Evolutionary conservation across 2,113 vertebrate species (phyloP).

Genomic region (Ptilorrhoa leucosticta): DNA sequence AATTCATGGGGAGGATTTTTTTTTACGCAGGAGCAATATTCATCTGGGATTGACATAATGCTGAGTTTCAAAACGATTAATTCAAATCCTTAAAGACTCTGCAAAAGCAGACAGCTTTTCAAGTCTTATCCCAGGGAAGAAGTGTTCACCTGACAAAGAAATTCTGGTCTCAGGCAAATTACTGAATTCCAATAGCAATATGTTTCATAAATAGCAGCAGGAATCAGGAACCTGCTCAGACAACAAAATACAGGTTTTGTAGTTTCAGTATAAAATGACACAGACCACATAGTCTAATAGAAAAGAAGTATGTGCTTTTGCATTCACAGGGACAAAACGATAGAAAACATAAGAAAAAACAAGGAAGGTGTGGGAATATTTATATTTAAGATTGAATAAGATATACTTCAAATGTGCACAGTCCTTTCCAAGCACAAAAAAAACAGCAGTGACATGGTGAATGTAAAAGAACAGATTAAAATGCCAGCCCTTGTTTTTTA

Average conservation of each 20-base stretch:
- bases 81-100: slow-evolving; percentile 33
- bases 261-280: background rate
- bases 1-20: background rate
- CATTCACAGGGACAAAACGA: background rate
- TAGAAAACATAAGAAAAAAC: background rate
- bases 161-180: background rate
- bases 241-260: background rate
- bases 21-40: background rate
- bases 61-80: slow-evolving; percentile 28
- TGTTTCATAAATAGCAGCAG: background rate
- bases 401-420: background rate
- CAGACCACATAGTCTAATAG: background rate
- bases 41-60: background rate
- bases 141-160: background rate
- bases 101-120: background rate
- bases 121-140: background rate
- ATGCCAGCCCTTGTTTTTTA: background rate
- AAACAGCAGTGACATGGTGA: background rate
- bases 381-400: background rate
- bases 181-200: background rate
- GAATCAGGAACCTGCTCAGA: background rate
- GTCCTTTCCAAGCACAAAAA: background rate
- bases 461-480: background rate
- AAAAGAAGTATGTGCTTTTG: background rate
- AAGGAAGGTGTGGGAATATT: background rate